These are phyloP conservation scores for Heliconius eleuchia DNA, from an alignment of 1,140 invertebrate genomes.

Conservation along the genomic window DNA sequence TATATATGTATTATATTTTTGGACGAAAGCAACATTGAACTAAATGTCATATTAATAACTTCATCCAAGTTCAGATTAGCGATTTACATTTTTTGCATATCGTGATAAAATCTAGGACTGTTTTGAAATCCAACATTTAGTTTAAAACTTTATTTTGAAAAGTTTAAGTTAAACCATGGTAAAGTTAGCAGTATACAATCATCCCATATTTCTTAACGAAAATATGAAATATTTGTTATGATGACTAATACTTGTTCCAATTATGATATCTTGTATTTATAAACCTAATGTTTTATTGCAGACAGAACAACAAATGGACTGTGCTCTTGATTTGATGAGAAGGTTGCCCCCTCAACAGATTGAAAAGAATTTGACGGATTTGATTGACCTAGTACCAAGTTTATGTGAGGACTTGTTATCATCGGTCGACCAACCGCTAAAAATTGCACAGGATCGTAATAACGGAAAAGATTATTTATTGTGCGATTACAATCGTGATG, in stretches of 20 bases:
- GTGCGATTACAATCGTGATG: constrained; percentile 99
- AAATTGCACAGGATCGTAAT: constrained; percentile 97
- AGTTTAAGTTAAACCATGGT: constrained; percentile 43
- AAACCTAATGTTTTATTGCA: constrained; percentile 77
- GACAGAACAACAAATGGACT: constrained; percentile 99
- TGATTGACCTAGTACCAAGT: constrained; percentile 97
- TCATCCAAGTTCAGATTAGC: constrained; percentile 30
- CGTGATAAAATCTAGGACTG: constrained; percentile 16
- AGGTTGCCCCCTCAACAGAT: constrained; percentile 99
- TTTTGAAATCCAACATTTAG: constrained; percentile 19
- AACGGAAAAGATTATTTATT: constrained; percentile 98
- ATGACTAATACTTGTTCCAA: constrained; percentile 72
- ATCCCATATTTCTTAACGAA: not conserved
- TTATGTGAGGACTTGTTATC: constrained; percentile 98
- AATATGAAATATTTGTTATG: constrained; percentile 50
- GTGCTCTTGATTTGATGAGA: constrained; percentile 98
- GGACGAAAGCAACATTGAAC: constrained; percentile 25
- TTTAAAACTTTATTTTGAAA: constrained; percentile 29
- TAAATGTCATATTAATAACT: constrained; percentile 34
- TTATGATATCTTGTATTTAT: constrained; percentile 45
- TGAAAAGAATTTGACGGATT: constrained; percentile 98
- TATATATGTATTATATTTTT: constrained; percentile 2
- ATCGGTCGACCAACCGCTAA: constrained; percentile 98
- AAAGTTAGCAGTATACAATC: constrained; percentile 16
- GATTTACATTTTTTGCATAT: constrained; percentile 27